Evolutionary conservation across 2,888 invertebrate species (phyloP), one percentile per base, ranked within the genome.

Genomic region (Gastrophysa polygoni): DNA sequence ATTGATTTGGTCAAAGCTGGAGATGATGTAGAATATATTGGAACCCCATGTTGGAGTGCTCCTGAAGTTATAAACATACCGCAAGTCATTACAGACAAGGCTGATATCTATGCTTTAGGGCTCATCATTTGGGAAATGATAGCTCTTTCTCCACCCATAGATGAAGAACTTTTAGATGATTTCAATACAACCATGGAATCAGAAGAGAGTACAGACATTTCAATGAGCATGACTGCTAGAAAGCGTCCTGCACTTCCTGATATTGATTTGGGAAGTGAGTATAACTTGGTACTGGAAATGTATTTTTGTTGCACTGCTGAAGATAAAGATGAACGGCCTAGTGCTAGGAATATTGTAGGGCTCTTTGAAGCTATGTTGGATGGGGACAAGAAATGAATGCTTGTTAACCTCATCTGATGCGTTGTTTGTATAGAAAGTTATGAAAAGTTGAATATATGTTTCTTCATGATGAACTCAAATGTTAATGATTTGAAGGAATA

Each of bases 111-210:
- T 83, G 84, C 93, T 1, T 89, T 89, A 67, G 95, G 93, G 0
- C 83, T 93, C 8, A 86, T 90, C 0, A 77, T 93, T 21, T 93
- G 91, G 88, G 93, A 94, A 84, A 93, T 92, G 87, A 82, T 94
- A 78, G 85, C 92, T 0, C 82, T 93, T 2, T 82, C 84, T 55
- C 86, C 89, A 0, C 94, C 93, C 0, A 81, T 83, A 11, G 72
- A 76, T 50, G 71, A 73, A 20, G 68, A 72, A 18, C 11, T 59
- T 17, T 64, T 63, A 11, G 78, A 76, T 46, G 80, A 80, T 62
- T 78, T 76, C 14, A 80, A 81, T 3, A 78, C 73, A 77, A 83
- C 60, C 4, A 38, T 38, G 20, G 44, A 55, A 32, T 43, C 54
- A 24, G 56, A 63, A 47, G 54, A 61, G 17, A 43, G 54, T 7